Evolutionary conservation across 1,140 invertebrate species (phyloP).

Genomic region (Cydia amplana): DNA sequence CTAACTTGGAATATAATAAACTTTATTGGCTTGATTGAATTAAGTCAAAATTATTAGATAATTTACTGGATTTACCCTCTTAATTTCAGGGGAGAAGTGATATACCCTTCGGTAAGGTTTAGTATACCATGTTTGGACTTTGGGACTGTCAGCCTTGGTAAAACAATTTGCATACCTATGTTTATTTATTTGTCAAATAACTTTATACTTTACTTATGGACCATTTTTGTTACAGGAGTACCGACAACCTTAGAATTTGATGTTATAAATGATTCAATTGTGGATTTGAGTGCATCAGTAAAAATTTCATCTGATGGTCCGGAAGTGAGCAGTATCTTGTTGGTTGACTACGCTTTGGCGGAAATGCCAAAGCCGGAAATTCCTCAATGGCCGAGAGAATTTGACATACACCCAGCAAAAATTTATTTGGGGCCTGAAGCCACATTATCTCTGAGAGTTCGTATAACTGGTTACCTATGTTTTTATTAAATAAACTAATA

Average conservation of each 20-base stretch:
- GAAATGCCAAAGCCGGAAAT: constrained; percentile 58
- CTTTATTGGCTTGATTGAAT: neutral
- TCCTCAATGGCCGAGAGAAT: constrained; percentile 68
- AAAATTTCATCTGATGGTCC: constrained; percentile 71
- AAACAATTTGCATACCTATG: constrained; percentile 35
- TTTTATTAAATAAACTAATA: neutral
- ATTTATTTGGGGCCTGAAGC: constrained; percentile 60
- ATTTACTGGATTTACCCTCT: neutral
- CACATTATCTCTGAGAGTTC: constrained; percentile 56
- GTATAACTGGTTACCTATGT: neutral
- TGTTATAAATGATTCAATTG: constrained; percentile 68
- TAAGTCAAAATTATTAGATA: neutral
- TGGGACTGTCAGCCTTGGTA: constrained; percentile 67
- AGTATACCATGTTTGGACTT: constrained; percentile 67
- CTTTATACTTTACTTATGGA: constrained; percentile 10
- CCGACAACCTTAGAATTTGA: constrained; percentile 66
- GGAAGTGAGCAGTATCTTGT: constrained; percentile 65
- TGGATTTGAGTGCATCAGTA: constrained; percentile 56
- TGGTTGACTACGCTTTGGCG: constrained; percentile 60
- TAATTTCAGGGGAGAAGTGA: constrained; percentile 64
- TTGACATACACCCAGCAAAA: constrained; percentile 62
- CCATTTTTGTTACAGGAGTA: constrained; percentile 49
- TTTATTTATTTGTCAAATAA: constrained; percentile 33
- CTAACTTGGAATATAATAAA: too few relatives aligned
- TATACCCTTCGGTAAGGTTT: constrained; percentile 68